Conservation (phyloP, 2,888 invertebrate species). For the Druceiella hillmani region DNA sequence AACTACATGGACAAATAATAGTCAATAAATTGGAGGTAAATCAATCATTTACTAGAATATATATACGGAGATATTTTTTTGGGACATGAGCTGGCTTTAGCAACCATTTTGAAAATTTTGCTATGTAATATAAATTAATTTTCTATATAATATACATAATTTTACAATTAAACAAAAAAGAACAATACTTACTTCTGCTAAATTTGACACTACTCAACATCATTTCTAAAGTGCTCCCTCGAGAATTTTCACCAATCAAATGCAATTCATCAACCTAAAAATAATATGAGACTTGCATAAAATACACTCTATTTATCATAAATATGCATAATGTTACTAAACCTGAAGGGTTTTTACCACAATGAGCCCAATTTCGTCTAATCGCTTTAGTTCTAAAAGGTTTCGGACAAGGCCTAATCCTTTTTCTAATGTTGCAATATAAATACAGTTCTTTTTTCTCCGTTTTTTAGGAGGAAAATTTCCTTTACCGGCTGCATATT, state of each 20-base stretch:
- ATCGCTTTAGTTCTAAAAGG: constrained; percentile 69
- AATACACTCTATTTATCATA: constrained; percentile 6
- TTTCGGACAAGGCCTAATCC: constrained; percentile 80
- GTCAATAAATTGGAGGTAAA: no score
- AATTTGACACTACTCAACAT: constrained; percentile 74
- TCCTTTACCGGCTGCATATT: constrained; percentile 92
- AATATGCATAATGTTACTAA: constrained; percentile 4
- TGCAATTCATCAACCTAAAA: constrained; percentile 82
- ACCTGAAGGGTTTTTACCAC: constrained; percentile 33
- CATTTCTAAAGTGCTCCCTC: constrained; percentile 83
- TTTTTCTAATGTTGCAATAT: constrained; percentile 93
- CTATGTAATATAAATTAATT: constrained; percentile 8
- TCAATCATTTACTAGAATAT: no score
- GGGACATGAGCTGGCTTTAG: no score
- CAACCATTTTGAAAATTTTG: constrained; percentile 10
- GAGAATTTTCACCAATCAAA: constrained; percentile 80
- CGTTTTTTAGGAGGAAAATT: constrained; percentile 78
- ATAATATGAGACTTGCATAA: no score
- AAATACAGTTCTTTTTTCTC: constrained; percentile 71
- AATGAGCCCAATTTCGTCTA: constrained; percentile 73
- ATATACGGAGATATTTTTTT: no score
- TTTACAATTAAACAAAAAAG: constrained; percentile 2
- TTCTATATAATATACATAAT: no score
- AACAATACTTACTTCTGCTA: constrained; percentile 52
- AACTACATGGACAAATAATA: no score